A percentile compares a stretch with the other conserved stretches of the same genome.
These are phyloP conservation scores for Paralichthys olivaceus DNA, from an alignment of 2,113 vertebrate species.

Conservation along the genomic window DNA sequence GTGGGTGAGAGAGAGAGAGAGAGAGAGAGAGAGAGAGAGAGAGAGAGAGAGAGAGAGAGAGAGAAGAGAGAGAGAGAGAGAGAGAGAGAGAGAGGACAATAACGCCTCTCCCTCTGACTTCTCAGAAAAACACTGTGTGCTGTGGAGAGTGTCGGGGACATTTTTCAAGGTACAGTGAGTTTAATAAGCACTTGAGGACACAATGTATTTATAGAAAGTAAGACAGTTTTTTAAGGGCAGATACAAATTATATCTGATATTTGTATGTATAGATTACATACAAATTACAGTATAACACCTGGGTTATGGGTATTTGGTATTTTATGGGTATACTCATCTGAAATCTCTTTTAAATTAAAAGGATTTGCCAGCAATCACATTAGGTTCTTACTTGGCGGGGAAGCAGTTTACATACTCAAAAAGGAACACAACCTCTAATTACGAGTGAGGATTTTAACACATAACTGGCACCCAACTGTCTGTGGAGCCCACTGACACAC, in stretches of 20 bases:
- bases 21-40: background rate
- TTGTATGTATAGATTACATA: too few species aligned
- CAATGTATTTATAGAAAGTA: background rate
- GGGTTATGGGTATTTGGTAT: too few species aligned
- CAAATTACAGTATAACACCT: too few species aligned
- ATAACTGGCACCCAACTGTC: too few species aligned
- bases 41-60: background rate
- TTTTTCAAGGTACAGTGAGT: slow-evolving; percentile 49
- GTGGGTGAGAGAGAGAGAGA: background rate
- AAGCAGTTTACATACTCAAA: too few species aligned
- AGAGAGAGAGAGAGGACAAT: background rate
- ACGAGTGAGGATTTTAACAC: too few species aligned
- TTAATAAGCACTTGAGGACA: slow-evolving; percentile 11
- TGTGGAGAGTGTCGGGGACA: slow-evolving; percentile 6
- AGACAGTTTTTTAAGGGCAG: background rate
- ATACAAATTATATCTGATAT: background rate
- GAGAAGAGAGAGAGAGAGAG: background rate
- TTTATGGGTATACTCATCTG: too few species aligned
- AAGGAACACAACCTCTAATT: too few species aligned
- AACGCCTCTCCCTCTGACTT: slow-evolving; percentile 29
- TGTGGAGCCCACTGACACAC: too few species aligned
- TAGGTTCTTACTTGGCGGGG: too few species aligned
- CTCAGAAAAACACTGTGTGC: slow-evolving; percentile 49
- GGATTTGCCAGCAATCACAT: too few species aligned
- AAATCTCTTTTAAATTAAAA: too few species aligned